Conservation (phyloP, 2,797 vertebrate species). For the Cercopithecus hamlyni region DNA sequence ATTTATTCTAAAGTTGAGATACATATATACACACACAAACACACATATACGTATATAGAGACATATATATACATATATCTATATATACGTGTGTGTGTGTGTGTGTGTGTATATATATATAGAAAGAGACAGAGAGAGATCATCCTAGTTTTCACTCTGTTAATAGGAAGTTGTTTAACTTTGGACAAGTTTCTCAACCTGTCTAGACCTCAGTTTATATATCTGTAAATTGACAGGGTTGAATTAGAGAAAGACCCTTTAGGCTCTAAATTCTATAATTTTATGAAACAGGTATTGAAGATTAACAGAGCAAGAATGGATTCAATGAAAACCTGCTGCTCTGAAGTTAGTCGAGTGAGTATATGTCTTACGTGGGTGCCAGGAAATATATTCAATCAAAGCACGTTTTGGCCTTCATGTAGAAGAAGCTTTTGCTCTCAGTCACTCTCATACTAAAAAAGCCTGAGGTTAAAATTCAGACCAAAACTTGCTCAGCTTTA, state of each 20-base stretch:
- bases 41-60: accelerated
- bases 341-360: not conserved
- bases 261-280: not conserved
- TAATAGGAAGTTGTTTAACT: constrained; percentile 1
- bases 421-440: not conserved
- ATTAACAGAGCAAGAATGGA: not conserved
- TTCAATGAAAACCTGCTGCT: not conserved
- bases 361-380: not conserved
- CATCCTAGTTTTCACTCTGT: not conserved
- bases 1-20: not conserved
- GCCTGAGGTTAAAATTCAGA: not conserved
- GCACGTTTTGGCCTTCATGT: not conserved
- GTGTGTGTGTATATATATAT: accelerated
- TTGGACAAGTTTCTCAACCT: not conserved
- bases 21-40: not conserved
- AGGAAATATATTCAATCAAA: not conserved
- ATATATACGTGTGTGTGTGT: not conserved
- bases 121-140: not conserved
- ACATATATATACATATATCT: not conserved
- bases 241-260: not conserved
- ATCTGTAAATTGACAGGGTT: not conserved
- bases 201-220: not conserved
- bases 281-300: not conserved
- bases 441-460: not conserved
- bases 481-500: not conserved